Evolutionary conservation across 2,797 vertebrate genomes (phyloP).

Genomic region (Sardinella longiceps): DNA sequence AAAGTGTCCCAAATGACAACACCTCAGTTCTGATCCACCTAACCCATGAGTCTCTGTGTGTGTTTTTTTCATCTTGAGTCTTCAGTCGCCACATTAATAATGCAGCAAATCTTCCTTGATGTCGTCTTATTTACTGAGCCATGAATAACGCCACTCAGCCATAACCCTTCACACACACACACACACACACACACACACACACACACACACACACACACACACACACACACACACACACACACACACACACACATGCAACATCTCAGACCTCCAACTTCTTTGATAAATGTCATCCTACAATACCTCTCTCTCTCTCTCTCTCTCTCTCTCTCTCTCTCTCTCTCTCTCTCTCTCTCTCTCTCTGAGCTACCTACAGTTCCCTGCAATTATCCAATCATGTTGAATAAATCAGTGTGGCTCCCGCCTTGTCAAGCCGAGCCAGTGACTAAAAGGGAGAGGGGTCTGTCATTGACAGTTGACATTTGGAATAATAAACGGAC

Average conservation of each 20-base stretch:
- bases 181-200: constrained; percentile 58
- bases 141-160: constrained; percentile 62
- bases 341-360: constrained; percentile 40
- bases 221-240: constrained; percentile 63
- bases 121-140: constrained; percentile 66
- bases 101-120: constrained; percentile 62
- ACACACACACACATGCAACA: constrained; percentile 55
- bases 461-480: constrained; percentile 73
- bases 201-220: constrained; percentile 54
- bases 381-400: constrained; percentile 75
- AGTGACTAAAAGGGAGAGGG: constrained; percentile 69
- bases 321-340: background rate
- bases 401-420: constrained; percentile 74
- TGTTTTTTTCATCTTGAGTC: constrained; percentile 49
- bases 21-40: constrained; percentile 52
- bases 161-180: constrained; percentile 58
- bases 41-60: constrained; percentile 39
- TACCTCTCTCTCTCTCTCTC: constrained; percentile 29
- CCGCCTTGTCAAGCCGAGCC: constrained; percentile 70
- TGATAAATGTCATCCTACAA: constrained; percentile 17
- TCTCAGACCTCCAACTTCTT: background rate
- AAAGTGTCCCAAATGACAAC: constrained; percentile 63
- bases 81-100: constrained; percentile 67
- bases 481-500: constrained; percentile 66
- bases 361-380: constrained; percentile 52